Evolutionary conservation across 2,113 vertebrate species (phyloP).

Genomic region (Ariopsis seemanni): DNA sequence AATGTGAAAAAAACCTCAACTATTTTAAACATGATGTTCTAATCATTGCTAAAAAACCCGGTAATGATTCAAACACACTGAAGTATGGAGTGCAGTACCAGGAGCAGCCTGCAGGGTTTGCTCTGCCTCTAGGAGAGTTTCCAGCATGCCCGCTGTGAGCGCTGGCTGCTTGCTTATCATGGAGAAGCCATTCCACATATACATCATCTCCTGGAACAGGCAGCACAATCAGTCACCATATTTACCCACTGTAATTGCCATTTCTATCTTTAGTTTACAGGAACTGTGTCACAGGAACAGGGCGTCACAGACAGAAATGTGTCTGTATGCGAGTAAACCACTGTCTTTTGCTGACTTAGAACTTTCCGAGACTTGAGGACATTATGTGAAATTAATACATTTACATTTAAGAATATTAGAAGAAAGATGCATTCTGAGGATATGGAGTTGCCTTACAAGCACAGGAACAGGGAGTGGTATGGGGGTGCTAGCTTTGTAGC

Average conservation of each 20-base stretch:
- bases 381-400: background rate
- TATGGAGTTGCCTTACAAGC: constrained; percentile 65
- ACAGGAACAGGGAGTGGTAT: constrained; percentile 72
- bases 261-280: background rate
- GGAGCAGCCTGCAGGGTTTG: constrained; percentile 66
- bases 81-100: constrained; percentile 58
- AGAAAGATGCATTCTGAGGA: background rate
- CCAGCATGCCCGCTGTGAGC: constrained; percentile 74
- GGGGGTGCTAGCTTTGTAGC: constrained; percentile 68
- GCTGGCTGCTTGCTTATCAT: constrained; percentile 73
- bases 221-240: background rate
- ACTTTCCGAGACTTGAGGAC: background rate
- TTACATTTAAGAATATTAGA: background rate
- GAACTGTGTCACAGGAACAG: constrained; percentile 1
- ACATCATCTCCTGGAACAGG: constrained; percentile 80
- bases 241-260: background rate
- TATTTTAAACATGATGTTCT: background rate
- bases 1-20: background rate
- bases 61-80: background rate
- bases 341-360: background rate
- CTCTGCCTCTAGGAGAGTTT: constrained; percentile 73
- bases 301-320: background rate
- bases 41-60: background rate
- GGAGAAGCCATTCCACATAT: constrained; percentile 82
- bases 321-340: background rate